Evolutionary conservation across 2,797 vertebrate genomes (phyloP), one percentile per base, ranked within the genome.

Genomic region (Chaenodraco wilsoni): DNA sequence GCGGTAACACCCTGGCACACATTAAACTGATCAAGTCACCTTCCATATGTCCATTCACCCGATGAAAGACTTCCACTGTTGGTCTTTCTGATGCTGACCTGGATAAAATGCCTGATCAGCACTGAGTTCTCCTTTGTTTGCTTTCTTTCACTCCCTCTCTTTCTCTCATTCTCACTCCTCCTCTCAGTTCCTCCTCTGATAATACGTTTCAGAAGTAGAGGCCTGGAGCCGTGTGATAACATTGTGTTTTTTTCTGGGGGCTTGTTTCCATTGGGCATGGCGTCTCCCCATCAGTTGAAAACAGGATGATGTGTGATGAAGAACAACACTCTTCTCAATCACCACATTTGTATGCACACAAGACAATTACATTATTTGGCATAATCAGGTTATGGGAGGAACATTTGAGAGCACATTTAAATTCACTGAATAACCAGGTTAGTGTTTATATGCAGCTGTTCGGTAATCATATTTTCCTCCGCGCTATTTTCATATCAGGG

Each of bases 51-150:
- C 37, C 67, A 37, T n/a, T 65, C 62, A 77, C 13, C 51, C 40
- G 15, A 69, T 77, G 72, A 79, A 72, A 82, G 74, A 62, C 59
- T 71, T 58, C 55, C 76, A 58, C 64, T 67, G 72, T 84, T 77
- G 79, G 72, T 73, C 54, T 65, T 70, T 79, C 56, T 27, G 58
- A 69, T 54, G 67, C 75, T 82, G 82, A 80, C 82, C 81, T 83
- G 78, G 69, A 84, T 85, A 82, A 88, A 84, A 27, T 63, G 69
- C 67, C 41, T 51, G 5, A 83, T 88, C 79, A 82, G 72, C 76
- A 69, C 48, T 0, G 46, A 65, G 60, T 37, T 76, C 63, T 59
- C 46, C 63, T 81, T 73, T 79, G 51, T 78, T 73, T 74, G 55
- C 43, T 23, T 44, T 59, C 52, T 4, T 37, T 37, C 33, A 37